These are phyloP conservation scores for Conchocele bisecta DNA, from an alignment of 2,888 invertebrate species.

Conservation along the genomic window DNA sequence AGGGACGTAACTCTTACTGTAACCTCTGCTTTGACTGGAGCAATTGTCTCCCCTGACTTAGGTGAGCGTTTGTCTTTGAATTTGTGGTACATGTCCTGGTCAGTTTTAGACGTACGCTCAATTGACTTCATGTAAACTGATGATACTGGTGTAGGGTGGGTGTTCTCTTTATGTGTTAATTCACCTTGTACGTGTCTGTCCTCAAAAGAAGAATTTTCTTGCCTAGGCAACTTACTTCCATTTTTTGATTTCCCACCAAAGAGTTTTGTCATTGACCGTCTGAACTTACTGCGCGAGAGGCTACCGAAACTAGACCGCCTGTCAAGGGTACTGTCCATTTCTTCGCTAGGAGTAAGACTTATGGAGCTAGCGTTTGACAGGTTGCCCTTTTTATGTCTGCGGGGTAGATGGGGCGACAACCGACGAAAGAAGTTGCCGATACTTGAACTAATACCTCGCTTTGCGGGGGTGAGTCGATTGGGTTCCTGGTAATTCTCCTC, in stretches of 20 bases:
- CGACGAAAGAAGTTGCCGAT: conserved; percentile 78
- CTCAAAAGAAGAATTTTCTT: background rate
- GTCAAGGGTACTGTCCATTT: conserved; percentile 57
- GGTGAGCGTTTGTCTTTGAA: conserved; percentile 76
- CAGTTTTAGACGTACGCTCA: conserved; percentile 68
- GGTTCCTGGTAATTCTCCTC: conserved; percentile 29
- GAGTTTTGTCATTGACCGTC: conserved; percentile 73
- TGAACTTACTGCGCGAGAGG: conserved; percentile 69
- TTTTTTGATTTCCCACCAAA: conserved; percentile 67
- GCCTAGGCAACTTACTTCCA: conserved; percentile 26
- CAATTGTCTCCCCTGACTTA: conserved; percentile 46
- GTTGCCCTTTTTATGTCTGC: conserved; percentile 65
- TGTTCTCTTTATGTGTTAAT: background rate
- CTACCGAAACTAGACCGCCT: conserved; percentile 50
- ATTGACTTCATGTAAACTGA: conserved; percentile 72
- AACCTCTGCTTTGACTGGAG: conserved; percentile 49
- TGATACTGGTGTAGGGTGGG: conserved; percentile 27
- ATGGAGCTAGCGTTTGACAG: conserved; percentile 69
- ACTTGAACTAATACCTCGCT: conserved; percentile 75
- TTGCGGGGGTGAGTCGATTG: conserved; percentile 68
- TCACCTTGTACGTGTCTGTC: background rate
- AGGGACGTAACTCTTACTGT: conserved; percentile 48
- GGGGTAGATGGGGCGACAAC: conserved; percentile 69
- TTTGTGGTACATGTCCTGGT: conserved; percentile 74
- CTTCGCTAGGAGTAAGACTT: conserved; percentile 64